These are phyloP conservation scores for Arenaria interpres DNA, from an alignment of 2,113 vertebrate genomes.

Conservation along the genomic window DNA sequence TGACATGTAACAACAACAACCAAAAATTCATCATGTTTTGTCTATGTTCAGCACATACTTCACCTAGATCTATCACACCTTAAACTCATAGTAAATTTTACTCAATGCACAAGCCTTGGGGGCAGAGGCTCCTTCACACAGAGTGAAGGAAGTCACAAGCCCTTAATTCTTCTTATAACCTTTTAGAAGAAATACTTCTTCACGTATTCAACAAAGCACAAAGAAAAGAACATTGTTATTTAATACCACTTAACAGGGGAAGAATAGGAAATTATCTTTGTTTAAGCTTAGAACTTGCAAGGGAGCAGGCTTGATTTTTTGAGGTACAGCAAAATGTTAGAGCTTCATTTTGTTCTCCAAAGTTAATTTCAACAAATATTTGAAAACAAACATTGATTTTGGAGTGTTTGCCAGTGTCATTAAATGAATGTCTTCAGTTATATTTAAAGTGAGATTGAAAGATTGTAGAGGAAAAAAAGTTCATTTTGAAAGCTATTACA, in stretches of 20 bases:
- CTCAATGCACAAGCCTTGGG: not conserved
- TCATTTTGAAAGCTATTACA: not conserved
- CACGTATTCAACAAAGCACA: not conserved
- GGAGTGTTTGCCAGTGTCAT: not conserved
- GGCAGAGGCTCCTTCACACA: not conserved
- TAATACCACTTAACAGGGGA: not conserved
- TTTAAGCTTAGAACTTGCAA: not conserved
- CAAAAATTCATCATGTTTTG: not conserved
- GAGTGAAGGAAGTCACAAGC: not conserved
- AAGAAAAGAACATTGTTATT: not conserved
- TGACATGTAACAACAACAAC: not conserved
- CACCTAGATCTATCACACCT: not conserved
- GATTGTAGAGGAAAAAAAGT: not conserved
- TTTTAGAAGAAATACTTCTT: not conserved
- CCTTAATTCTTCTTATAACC: not conserved
- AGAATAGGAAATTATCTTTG: not conserved
- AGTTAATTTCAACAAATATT: not conserved
- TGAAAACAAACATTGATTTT: not conserved
- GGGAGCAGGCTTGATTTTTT: not conserved
- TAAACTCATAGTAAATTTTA: not conserved
- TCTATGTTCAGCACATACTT: not conserved
- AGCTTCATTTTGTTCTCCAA: not conserved
- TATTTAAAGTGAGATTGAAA: not conserved
- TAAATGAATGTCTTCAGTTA: not conserved
- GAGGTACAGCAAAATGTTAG: not conserved